These are phyloP conservation scores for Conops quadrifasciatus DNA, from an alignment of 2,888 invertebrate genomes.

Conservation along the genomic window DNA sequence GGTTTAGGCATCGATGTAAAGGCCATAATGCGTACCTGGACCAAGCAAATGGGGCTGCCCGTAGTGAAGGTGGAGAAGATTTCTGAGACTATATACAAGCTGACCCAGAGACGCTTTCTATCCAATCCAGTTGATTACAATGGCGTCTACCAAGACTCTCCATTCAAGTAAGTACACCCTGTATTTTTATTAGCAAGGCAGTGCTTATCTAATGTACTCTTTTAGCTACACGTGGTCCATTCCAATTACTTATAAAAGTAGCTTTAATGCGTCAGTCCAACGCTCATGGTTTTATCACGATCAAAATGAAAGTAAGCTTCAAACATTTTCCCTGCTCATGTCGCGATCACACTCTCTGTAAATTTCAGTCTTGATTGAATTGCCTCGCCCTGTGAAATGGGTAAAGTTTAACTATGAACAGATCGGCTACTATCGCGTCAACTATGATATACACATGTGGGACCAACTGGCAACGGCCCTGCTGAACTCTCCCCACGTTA, in stretches of 20 bases:
- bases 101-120: conserved; percentile 83
- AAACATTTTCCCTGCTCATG: neutral
- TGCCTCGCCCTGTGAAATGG: conserved; percentile 70
- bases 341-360: neutral
- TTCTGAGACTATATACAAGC: conserved; percentile 68
- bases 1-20: conserved; percentile 66
- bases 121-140: conserved; percentile 71
- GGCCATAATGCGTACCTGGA: conserved; percentile 87
- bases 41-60: conserved; percentile 88
- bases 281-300: conserved; percentile 62
- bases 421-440: conserved; percentile 90
- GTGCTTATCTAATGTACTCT: conserved; percentile 8
- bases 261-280: conserved; percentile 61
- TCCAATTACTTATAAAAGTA: conserved; percentile 80
- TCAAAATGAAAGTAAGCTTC: conserved; percentile 56
- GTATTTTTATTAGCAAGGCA: neutral
- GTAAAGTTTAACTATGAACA: conserved; percentile 87
- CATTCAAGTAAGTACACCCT: conserved; percentile 66
- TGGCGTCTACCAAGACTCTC: conserved; percentile 66
- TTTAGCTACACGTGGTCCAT: conserved; percentile 85
- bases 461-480: conserved; percentile 62
- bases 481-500: conserved; percentile 48
- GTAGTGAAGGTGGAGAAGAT: conserved; percentile 71
- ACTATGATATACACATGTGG: conserved; percentile 80
- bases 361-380: conserved; percentile 63